These are phyloP conservation scores for Pygocentrus nattereri DNA, from an alignment of 2,797 vertebrate genomes.

Conservation along the genomic window DNA sequence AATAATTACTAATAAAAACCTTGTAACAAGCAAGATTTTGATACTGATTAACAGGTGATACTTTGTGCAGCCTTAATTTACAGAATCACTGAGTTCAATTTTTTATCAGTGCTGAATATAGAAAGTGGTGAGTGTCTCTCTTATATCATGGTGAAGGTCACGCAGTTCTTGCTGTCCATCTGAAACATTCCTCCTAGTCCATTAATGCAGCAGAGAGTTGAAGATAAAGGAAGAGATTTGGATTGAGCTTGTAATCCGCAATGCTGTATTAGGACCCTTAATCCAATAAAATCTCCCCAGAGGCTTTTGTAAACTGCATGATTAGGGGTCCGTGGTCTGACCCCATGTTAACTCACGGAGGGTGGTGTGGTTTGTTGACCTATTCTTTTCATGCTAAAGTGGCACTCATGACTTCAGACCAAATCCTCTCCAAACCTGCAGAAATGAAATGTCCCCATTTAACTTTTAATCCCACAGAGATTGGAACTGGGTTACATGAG, in stretches of 20 bases:
- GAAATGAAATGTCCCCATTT: neutral
- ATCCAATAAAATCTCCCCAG: conserved; percentile 7
- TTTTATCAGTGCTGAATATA: too few relatives aligned
- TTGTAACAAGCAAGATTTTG: too few relatives aligned
- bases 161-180: too few relatives aligned
- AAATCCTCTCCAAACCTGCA: neutral
- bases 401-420: neutral
- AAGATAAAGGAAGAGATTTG: conserved; percentile 8
- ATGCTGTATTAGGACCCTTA: conserved; percentile 4
- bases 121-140: too few relatives aligned
- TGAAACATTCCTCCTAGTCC: neutral
- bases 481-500: neutral
- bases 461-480: neutral
- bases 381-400: neutral
- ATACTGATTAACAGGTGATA: too few relatives aligned
- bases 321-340: neutral
- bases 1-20: too few relatives aligned
- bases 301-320: neutral
- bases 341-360: neutral
- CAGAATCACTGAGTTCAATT: too few relatives aligned
- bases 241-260: neutral
- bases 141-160: too few relatives aligned
- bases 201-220: neutral
- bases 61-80: too few relatives aligned
- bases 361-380: neutral